Evolutionary conservation across 2,888 invertebrate genomes (phyloP).

Genomic region (Hypolimnas misippus): DNA sequence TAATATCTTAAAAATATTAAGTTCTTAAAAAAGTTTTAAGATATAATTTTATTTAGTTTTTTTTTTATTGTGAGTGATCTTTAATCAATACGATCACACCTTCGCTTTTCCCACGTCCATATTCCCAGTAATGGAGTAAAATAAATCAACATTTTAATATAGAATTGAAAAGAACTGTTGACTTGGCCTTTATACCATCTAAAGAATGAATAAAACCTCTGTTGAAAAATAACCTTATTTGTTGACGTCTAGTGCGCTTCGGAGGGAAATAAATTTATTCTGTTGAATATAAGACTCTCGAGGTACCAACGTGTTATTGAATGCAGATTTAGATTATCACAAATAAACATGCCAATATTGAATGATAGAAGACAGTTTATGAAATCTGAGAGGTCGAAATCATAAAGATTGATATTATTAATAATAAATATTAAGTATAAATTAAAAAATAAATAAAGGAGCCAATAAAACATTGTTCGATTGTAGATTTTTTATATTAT

Average conservation of each 20-base stretch:
- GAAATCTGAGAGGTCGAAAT: no score
- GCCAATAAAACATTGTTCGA: no score
- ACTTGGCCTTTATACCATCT: slow-evolving; percentile 51
- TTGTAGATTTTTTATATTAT: no score
- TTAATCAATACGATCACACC: no score
- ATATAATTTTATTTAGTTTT: no score
- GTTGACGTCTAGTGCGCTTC: slow-evolving; percentile 78
- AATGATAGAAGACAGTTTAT: not conserved
- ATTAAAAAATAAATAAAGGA: no score
- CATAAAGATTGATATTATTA: no score
- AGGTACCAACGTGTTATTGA: slow-evolving; percentile 52
- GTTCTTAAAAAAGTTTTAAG: no score
- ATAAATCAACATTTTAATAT: slow-evolving; percentile 42
- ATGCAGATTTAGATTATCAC: slow-evolving; percentile 35
- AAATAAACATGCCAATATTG: not conserved
- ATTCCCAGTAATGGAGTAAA: not conserved
- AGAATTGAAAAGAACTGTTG: slow-evolving; percentile 44
- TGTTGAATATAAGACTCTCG: slow-evolving; percentile 66
- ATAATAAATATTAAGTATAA: no score
- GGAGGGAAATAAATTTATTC: slow-evolving; percentile 78
- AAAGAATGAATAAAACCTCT: slow-evolving; percentile 66
- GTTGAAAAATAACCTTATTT: slow-evolving; percentile 81
- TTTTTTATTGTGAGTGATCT: no score
- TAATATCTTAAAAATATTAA: no score
- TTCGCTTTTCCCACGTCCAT: no score